phyloP scores from a whole-genome alignment of 2,888 invertebrate species.

The Ectemnius cavifrons region DNA sequence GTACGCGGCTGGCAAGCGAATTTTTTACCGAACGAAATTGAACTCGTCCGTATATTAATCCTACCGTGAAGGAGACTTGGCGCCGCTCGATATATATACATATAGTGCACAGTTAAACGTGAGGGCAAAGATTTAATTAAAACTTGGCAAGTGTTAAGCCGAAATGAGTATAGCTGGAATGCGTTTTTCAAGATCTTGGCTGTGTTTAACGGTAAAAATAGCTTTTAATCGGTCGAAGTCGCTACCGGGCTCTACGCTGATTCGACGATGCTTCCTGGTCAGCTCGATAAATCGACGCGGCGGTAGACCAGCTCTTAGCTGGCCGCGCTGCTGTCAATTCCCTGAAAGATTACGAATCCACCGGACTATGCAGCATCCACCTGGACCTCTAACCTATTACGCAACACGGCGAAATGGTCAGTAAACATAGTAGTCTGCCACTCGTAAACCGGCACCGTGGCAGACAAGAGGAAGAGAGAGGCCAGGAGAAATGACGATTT shows the following conservation, averaged over 20 bases:
- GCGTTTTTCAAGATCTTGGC: too few relatives aligned
- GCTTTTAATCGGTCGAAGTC: not conserved
- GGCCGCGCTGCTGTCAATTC: slow-evolving; percentile 38
- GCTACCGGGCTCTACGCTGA: not conserved
- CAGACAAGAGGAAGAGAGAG: too few relatives aligned
- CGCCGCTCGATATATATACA: too few relatives aligned
- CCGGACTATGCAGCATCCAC: slow-evolving; percentile 13
- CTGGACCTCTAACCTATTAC: slow-evolving; percentile 40
- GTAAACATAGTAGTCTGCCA: not conserved
- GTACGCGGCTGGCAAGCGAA: too few relatives aligned
- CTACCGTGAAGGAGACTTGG: too few relatives aligned
- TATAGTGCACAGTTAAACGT: too few relatives aligned
- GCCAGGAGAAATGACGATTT: slow-evolving; percentile 11
- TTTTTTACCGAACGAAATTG: too few relatives aligned
- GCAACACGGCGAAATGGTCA: slow-evolving; percentile 40
- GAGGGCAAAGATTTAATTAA: too few relatives aligned
- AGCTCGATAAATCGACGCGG: slow-evolving; percentile 14
- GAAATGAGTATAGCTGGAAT: too few relatives aligned
- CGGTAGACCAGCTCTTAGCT: not conserved
- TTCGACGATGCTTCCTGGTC: slow-evolving; percentile 8
- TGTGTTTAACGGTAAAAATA: not conserved
- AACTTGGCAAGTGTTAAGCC: too few relatives aligned
- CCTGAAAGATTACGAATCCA: slow-evolving; percentile 24
- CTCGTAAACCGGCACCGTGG: not conserved
- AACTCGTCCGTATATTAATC: too few relatives aligned